Conservation (phyloP, 2,888 invertebrate species). For the Leuctra nigra region DNA sequence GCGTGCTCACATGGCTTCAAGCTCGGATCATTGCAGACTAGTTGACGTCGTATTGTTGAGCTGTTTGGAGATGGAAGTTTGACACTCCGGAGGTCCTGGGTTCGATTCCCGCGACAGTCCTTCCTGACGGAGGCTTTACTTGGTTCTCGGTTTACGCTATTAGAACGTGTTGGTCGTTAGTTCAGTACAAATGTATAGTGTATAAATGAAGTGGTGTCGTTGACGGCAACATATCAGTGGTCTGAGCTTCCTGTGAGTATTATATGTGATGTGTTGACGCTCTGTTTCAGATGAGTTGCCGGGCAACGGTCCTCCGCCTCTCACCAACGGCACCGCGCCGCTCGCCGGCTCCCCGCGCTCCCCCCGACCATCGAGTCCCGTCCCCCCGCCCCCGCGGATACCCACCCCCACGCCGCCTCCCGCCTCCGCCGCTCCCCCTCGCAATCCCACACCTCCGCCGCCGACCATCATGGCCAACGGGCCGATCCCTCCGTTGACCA, state of each 20-base stretch:
- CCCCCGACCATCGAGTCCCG: constrained; percentile 35
- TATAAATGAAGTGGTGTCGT: no score
- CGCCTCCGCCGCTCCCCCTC: constrained; percentile 56
- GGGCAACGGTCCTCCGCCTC: constrained; percentile 30
- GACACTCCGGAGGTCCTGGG: no score
- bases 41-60: no score
- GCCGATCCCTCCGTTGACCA: constrained; percentile 29
- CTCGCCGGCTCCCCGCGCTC: constrained; percentile 53
- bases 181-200: no score
- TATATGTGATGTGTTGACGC: neutral
- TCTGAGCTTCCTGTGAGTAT: neutral
- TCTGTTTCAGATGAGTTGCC: constrained; percentile 41
- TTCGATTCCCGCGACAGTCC: no score
- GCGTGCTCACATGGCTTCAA: no score
- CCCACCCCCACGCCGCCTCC: constrained; percentile 50
- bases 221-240: no score
- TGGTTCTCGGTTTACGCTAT: no score
- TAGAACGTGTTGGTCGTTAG: no score
- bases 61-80: no score
- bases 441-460: constrained; percentile 47
- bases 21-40: no score
- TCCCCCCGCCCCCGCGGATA: constrained; percentile 48
- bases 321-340: constrained; percentile 27
- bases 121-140: no score
- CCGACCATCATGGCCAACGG: constrained; percentile 22